Evolutionary conservation across 2,113 vertebrate species (phyloP).

Genomic region (Notothenia coriiceps): DNA sequence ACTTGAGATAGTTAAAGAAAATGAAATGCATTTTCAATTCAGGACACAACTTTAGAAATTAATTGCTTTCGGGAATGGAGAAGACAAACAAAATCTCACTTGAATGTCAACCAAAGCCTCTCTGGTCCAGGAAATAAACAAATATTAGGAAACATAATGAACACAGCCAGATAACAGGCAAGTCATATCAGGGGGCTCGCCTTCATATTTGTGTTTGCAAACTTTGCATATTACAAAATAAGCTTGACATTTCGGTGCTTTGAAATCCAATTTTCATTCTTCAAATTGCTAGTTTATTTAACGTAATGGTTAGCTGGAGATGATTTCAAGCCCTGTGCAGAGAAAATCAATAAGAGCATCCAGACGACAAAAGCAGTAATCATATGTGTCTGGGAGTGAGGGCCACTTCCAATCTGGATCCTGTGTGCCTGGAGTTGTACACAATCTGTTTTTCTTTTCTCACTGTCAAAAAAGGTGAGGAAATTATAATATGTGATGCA

Average conservation of each 20-base stretch:
- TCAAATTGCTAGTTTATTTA: constrained; percentile 66
- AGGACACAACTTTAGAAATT: neutral
- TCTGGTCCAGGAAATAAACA: constrained; percentile 21
- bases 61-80: constrained; percentile 25
- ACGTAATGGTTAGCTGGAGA: constrained; percentile 50
- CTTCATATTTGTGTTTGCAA: constrained; percentile 25
- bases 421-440: neutral
- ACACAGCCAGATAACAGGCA: constrained; percentile 20
- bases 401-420: constrained; percentile 40
- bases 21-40: constrained; percentile 20
- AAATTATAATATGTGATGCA: neutral
- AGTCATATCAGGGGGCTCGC: neutral
- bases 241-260: constrained; percentile 52
- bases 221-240: constrained; percentile 34
- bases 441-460: constrained; percentile 11
- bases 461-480: neutral
- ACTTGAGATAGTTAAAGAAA: neutral
- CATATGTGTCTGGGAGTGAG: constrained; percentile 18
- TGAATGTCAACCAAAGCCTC: constrained; percentile 1
- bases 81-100: constrained; percentile 13
- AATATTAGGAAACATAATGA: constrained; percentile 44
- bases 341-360: constrained; percentile 47
- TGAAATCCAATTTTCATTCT: constrained; percentile 54
- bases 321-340: constrained; percentile 26
- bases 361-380: constrained; percentile 46